A percentile compares a stretch with the other conserved stretches of the same genome.
Evolutionary conservation across 2,888 invertebrate genomes (phyloP).

Genomic region (Tachystola acroxantha): DNA sequence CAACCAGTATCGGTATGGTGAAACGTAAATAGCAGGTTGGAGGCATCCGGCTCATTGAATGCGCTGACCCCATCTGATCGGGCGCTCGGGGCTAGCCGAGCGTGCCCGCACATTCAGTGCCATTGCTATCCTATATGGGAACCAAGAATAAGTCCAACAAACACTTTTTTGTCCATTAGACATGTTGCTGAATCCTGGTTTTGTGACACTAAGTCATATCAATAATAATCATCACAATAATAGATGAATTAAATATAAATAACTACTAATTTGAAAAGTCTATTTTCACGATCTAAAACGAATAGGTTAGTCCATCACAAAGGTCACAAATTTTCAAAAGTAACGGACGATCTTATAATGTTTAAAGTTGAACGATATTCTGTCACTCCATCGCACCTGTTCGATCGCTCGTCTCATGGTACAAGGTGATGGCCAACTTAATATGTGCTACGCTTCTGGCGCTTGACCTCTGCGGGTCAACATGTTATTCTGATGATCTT

Average conservation of each 20-base stretch:
- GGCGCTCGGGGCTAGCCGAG: constrained; percentile 46
- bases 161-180: constrained; percentile 7
- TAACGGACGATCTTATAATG: not conserved
- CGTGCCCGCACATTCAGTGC: constrained; percentile 47
- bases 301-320: too few relatives aligned
- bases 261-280: too few relatives aligned
- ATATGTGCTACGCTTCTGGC: constrained; percentile 40
- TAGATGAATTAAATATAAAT: too few relatives aligned
- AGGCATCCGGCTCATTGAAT: constrained; percentile 76
- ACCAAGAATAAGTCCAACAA: constrained; percentile 10
- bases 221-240: too few relatives aligned
- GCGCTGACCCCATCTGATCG: constrained; percentile 77
- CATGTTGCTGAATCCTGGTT: not conserved
- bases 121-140: constrained; percentile 25
- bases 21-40: constrained; percentile 74
- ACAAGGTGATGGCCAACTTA: constrained; percentile 31
- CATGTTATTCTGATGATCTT: constrained; percentile 48
- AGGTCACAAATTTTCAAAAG: too few relatives aligned
- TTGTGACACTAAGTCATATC: too few relatives aligned
- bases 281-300: too few relatives aligned
- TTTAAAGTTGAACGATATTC: constrained; percentile 6
- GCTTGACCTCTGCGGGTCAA: constrained; percentile 56
- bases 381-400: too few relatives aligned
- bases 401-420: constrained; percentile 19
- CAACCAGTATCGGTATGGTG: constrained; percentile 69